Evolutionary conservation across 2,888 invertebrate species (phyloP).

Genomic region (Mesoligia furuncula): DNA sequence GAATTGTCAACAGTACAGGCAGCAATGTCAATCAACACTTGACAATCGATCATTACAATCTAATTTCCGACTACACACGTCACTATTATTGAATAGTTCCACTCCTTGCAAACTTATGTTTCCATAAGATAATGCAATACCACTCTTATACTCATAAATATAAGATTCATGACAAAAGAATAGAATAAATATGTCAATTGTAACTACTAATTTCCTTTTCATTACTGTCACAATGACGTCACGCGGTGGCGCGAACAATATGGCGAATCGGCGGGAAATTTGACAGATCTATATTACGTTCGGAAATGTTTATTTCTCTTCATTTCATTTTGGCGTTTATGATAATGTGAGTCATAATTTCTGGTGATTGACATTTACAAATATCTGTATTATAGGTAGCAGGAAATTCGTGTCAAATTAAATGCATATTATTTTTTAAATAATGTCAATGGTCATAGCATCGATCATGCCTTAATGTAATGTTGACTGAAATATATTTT

Average conservation of each 20-base stretch:
- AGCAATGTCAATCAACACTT: slow-evolving; percentile 66
- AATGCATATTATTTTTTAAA: slow-evolving; percentile 54
- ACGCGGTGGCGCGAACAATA: slow-evolving; percentile 83
- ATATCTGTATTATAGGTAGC: slow-evolving; percentile 53
- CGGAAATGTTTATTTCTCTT: slow-evolving; percentile 70
- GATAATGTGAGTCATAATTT: slow-evolving; percentile 56
- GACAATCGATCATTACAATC: slow-evolving; percentile 72
- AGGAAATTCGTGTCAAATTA: slow-evolving; percentile 63
- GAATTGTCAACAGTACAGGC: slow-evolving; percentile 27
- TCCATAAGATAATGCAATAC: slow-evolving; percentile 54
- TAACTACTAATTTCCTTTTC: slow-evolving; percentile 88
- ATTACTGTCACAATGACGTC: slow-evolving; percentile 85
- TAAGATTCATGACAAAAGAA: slow-evolving; percentile 58
- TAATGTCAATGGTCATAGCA: slow-evolving; percentile 52
- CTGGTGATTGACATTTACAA: slow-evolving; percentile 57
- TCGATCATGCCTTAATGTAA: slow-evolving; percentile 45
- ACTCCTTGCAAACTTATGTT: slow-evolving; percentile 52
- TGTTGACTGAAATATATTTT: slow-evolving; percentile 57
- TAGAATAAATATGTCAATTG: slow-evolving; percentile 68
- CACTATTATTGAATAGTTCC: slow-evolving; percentile 75
- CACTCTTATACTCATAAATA: slow-evolving; percentile 51
- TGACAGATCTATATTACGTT: slow-evolving; percentile 80
- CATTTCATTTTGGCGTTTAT: slow-evolving; percentile 43
- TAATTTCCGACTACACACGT: slow-evolving; percentile 72
- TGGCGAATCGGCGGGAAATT: slow-evolving; percentile 82